Evolutionary conservation across 2,797 vertebrate species (phyloP), one percentile per base, ranked within the genome.

Genomic region (Myotis findleyi): DNA sequence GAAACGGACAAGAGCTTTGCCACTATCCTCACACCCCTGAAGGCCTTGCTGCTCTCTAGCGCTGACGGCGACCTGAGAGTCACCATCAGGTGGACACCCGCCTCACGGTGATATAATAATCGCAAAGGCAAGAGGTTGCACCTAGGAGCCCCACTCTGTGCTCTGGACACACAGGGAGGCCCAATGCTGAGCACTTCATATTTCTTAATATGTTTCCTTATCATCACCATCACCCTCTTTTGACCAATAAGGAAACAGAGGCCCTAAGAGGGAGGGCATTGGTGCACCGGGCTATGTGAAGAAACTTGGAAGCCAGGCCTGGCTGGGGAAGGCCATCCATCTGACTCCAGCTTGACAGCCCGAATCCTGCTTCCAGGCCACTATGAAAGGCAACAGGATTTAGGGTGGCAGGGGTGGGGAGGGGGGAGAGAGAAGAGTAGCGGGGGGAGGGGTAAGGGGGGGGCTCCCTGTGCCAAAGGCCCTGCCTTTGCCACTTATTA

Each of bases 321-420:
- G 76, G 86, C 94, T 30, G 21, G 85, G 71, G 69, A 95, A 87
- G 64, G 93, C 82, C 92, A 97, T 97, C 72, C 23, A 21, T 97
- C 96, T 96, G 93, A 36, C 86, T 93, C 64, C 36, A 87, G 83
- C 57, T 41, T 93, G 95, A 97, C 96, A 97, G 77, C 86, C 53
- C 16, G 44, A 91, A 96, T 83, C 97, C 91, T 92, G 91, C 92
- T 92, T 88, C 68, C 97, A 93, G 96, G 23, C 62, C 71, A 81
- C 79, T 80, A 25, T 36, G 33, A 71, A 71, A 79, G 83, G 82
- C 90, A 96, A 23, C 72, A 95, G 72, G 94, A 47, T 53, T 87
- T 73, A 86, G 72, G 72, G 18, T 23, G 57, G 30, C 16, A 23
- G 77, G 82, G 23, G 51, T 27, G 8, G 27, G 64, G 59, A 16